A percentile compares a stretch with the other conserved stretches of the same genome.
Evolutionary conservation across 2,113 vertebrate genomes (phyloP).

Genomic region (Silurus glanis): DNA sequence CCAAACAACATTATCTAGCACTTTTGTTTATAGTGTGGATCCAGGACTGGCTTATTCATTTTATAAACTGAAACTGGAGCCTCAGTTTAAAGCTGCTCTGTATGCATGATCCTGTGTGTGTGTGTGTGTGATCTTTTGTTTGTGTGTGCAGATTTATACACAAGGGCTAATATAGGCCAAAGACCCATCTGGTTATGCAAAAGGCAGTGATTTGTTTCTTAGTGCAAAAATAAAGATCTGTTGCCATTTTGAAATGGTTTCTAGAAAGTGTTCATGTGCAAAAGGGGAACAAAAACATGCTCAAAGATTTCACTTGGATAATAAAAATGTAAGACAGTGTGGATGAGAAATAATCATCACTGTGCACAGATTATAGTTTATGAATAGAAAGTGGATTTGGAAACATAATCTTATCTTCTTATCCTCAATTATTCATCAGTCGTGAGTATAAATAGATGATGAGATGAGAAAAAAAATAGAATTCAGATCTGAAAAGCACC

Average conservation of each 20-base stretch:
- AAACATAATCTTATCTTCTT: slow-evolving; percentile 37
- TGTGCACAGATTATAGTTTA: not conserved
- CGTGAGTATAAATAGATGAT: slow-evolving; percentile 62
- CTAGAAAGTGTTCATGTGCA: not conserved
- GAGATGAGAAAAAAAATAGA: slow-evolving; percentile 15
- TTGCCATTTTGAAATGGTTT: not conserved
- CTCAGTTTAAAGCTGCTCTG: not conserved
- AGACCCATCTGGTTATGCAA: not conserved
- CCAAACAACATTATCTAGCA: not conserved
- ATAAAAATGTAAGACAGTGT: not conserved
- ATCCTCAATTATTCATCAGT: slow-evolving; percentile 67
- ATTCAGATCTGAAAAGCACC: not conserved
- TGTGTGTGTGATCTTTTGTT: not conserved
- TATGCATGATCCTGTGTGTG: not conserved
- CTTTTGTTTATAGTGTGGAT: not conserved
- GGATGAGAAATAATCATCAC: not conserved
- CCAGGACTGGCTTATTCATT: too few relatives aligned
- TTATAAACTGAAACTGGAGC: too few relatives aligned
- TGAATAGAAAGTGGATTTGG: not conserved
- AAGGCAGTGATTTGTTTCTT: not conserved
- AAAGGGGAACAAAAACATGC: not conserved
- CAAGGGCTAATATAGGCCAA: not conserved
- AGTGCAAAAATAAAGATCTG: not conserved
- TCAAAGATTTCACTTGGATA: not conserved
- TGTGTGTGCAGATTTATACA: slow-evolving; percentile 12